Evolutionary conservation across 92 coral and sea anemone species (phyloP).

Genomic region (Zoanthus gigantus): DNA sequence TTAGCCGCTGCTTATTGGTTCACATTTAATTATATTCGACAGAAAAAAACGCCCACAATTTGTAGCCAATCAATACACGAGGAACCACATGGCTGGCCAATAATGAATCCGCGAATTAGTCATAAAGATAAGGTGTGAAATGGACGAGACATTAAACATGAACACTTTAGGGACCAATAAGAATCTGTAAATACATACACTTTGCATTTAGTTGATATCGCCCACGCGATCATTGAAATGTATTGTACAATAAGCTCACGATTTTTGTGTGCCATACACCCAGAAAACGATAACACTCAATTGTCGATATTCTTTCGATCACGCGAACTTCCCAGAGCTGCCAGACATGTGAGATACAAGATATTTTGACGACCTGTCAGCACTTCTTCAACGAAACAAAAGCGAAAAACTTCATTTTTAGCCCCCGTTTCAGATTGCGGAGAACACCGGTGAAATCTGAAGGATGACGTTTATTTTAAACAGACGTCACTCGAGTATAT

Average conservation of each 20-base stretch:
- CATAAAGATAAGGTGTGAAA: slow-evolving; percentile 46
- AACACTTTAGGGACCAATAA: slow-evolving; percentile 30
- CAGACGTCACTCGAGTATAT: slow-evolving; percentile 37
- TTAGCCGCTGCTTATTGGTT: slow-evolving; percentile 72
- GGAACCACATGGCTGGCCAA: slow-evolving; percentile 46
- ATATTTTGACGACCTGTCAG: background rate
- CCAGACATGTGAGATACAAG: background rate
- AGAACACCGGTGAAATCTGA: background rate
- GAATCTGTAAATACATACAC: slow-evolving; percentile 27
- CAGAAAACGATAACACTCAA: background rate
- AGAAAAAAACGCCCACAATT: slow-evolving; percentile 58
- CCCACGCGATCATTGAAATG: slow-evolving; percentile 49
- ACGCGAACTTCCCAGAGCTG: slow-evolving; percentile 14
- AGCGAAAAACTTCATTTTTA: background rate
- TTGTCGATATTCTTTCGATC: slow-evolving; percentile 21
- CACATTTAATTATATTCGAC: slow-evolving; percentile 47
- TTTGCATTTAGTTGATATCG: slow-evolving; percentile 18
- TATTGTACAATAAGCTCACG: slow-evolving; percentile 37
- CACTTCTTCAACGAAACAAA: slow-evolving; percentile 1
- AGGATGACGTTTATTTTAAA: slow-evolving; percentile 12
- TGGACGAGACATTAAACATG: slow-evolving; percentile 50
- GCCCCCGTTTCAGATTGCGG: slow-evolving; percentile 21
- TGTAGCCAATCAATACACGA: slow-evolving; percentile 54
- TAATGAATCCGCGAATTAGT: slow-evolving; percentile 22
- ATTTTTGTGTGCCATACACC: background rate